Evolutionary conservation across 2,797 vertebrate genomes (phyloP), one percentile per base, ranked within the genome.

Genomic region (Anisognathus igniventris): DNA sequence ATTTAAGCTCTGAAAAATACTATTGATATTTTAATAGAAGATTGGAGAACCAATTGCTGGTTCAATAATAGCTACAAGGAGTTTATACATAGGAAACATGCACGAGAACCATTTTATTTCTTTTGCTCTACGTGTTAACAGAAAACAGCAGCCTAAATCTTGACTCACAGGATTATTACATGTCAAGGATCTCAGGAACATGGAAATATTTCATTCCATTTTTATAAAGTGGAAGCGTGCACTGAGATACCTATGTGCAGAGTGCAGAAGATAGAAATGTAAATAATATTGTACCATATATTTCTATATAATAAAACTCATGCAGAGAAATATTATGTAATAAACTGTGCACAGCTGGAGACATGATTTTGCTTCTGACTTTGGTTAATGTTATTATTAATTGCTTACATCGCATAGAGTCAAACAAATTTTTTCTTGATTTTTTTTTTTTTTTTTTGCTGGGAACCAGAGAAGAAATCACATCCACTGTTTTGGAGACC

Each of bases 21-120:
- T 97, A 97, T 97, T 97, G 97, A 97, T 98, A 97, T 97, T 98
- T 98, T 98, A 98, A 97, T 97, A 98, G 97, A 97, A 96, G 93
- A 97, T 95, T 95, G 93, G 95, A 96, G 94, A 96, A 95, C 87
- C 60, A 72, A 95, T 96, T 96, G 93, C 48, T 30, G 75, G 93
- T 92, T 97, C 96, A 95, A 97, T 98, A 98, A 97, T 93, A 95
- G 92, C 92, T 94, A 96, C 96, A 96, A 97, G 88, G 90, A 95
- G 87, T 96, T 96, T 97, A 96, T 97, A 97, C 90, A 90, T 64
- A 97, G 94, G 96, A 97, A 97, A 97, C 96, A 95, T 91, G 92
- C 64, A 92, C 71, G 18, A 90, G 64, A 86, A 92, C 96, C 27
- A 14, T 97, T 97, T 97, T 96, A 94, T 97, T 97, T 97, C 90